Evolutionary conservation across 2,888 invertebrate species (phyloP).

Genomic region (Theodoxus fluviatilis): DNA sequence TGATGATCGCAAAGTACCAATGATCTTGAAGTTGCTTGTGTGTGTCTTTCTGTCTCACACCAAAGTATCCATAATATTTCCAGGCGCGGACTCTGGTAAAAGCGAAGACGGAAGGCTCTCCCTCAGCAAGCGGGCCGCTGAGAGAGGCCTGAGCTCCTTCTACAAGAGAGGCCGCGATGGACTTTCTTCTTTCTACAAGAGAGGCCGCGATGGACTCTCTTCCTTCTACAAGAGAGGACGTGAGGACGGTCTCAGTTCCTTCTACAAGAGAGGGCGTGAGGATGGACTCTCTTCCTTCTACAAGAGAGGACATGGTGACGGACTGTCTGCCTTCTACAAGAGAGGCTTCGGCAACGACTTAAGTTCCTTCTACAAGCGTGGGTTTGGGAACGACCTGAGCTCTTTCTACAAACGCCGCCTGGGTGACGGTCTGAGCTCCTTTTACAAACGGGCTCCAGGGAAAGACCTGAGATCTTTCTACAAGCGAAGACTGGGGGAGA

Average conservation of each 20-base stretch:
- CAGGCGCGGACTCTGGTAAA: no score
- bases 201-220: conserved; percentile 7
- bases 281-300: conserved; percentile 21
- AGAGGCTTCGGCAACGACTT: conserved; percentile 15
- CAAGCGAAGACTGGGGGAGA: conserved; percentile 17
- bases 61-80: no score
- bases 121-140: conserved; percentile 21
- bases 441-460: conserved; percentile 18
- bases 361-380: conserved; percentile 23
- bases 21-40: no score
- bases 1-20: no score
- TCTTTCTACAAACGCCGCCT: conserved; percentile 20
- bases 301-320: conserved; percentile 12
- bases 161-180: conserved; percentile 23
- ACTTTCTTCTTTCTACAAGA: conserved; percentile 22
- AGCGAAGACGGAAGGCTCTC: conserved; percentile 4
- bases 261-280: conserved; percentile 24
- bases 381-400: background rate
- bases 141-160: conserved; percentile 19
- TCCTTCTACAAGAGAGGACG: conserved; percentile 25
- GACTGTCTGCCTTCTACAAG: conserved; percentile 26
- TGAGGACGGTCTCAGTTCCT: background rate
- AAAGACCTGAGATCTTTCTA: conserved; percentile 22
- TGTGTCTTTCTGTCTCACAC: no score
- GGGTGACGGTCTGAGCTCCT: conserved; percentile 9